Evolutionary conservation across 2,888 invertebrate species (phyloP), one percentile per base, ranked within the genome.

Genomic region (Brachypterus glaber): DNA sequence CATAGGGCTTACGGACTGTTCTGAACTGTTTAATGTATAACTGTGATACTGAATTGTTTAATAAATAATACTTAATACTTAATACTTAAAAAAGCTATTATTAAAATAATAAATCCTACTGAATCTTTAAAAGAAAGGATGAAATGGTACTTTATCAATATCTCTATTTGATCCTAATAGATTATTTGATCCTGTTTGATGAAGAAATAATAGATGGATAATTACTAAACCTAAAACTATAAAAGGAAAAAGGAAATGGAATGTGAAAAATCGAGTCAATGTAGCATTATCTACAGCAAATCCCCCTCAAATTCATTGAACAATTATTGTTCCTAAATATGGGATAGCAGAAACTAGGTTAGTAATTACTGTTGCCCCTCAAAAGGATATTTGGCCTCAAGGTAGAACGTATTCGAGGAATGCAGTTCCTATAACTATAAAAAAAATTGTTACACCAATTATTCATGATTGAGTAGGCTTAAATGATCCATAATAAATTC

Each of bases 321-420:
- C 78, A 64, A 83, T 52, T 45, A 57, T 60, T 39, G 57, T 63
- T 9, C 81, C 82, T 65, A 82, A 53, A 48, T 76, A 80, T 0
- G 83, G 82, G 7, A 84, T 73, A 2, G 80, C 79, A 0, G 83
- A 82, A 44, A 84, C 43, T 51, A 85, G 52, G 57, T 82, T 83
- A 9, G 59, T 81, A 40, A 50, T 51, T 24, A 84, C 81, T 25
- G 82, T 82, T 0, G 82, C 82, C 2, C 81, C 82, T 73, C 83
- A 84, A 60, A 80, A 84, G 1, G 82, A 83, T 74, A 85, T 85
- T 78, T 85, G 82, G 4, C 82, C 82, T 65, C 83, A 83, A 1
- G 82, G 82, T 54, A 83, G 46, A 0, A 84, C 80, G 69, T 86
- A 86, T 0, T 83, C 84, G 70, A 84, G 67, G 62, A 86, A 86